phyloP scores from a whole-genome alignment of 2,888 invertebrate genomes.

The Drosophila trichaetosa region DNA sequence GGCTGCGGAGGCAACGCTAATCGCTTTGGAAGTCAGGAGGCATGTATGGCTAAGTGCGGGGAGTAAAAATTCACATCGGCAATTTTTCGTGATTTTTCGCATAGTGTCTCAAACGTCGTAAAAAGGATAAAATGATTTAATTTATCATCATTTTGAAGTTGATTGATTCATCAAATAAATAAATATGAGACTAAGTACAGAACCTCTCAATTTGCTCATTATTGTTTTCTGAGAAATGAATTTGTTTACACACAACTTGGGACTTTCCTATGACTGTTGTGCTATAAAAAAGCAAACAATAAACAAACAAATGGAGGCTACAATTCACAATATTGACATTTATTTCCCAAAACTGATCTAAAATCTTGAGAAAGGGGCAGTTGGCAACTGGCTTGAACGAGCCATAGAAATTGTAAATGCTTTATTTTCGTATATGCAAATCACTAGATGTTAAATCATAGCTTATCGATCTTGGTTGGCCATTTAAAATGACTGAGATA shows the following conservation, averaged over 20 bases:
- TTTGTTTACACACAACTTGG: constrained; percentile 10
- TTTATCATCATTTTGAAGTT: not conserved
- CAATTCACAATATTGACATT: not conserved
- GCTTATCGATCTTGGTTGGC: not conserved
- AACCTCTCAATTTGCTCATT: not conserved
- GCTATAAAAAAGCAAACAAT: not conserved
- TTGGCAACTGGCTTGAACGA: not conserved
- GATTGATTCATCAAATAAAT: not conserved
- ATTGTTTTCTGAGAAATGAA: constrained; percentile 4
- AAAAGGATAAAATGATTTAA: constrained; percentile 5
- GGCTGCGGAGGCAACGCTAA: no score
- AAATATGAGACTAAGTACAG: not conserved
- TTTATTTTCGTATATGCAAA: not conserved
- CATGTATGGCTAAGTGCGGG: no score
- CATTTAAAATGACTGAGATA: not conserved
- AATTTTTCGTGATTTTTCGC: constrained; percentile 39
- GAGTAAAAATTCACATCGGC: constrained; percentile 25
- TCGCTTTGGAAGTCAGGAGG: no score
- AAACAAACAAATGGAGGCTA: not conserved
- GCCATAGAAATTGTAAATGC: not conserved
- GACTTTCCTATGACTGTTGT: not conserved
- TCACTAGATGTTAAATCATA: not conserved
- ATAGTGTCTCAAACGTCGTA: constrained; percentile 59
- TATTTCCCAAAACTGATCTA: not conserved
- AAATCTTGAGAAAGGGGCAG: not conserved